Evolutionary conservation across 2,113 vertebrate genomes (phyloP).

Genomic region (Psilopogon haemacephalus): DNA sequence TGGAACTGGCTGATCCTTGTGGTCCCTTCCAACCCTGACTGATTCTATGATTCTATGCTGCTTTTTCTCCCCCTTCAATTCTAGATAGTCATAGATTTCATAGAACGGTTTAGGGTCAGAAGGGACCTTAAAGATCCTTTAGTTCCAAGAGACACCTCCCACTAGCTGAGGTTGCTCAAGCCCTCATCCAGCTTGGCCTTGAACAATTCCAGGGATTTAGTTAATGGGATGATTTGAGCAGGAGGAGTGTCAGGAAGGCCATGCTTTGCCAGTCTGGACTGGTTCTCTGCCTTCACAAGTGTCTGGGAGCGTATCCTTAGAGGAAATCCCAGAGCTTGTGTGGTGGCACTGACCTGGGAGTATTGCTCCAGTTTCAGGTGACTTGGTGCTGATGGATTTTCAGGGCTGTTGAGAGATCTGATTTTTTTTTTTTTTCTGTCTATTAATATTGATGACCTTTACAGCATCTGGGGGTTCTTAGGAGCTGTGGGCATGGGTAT

Average conservation of each 20-base stretch:
- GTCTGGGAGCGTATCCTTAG: not conserved
- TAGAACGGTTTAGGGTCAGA: no score
- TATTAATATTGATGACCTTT: not conserved
- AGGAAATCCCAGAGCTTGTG: not conserved
- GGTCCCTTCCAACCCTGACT: no score
- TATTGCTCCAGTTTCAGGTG: constrained; percentile 2
- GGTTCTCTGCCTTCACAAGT: not conserved
- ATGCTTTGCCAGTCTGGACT: not conserved
- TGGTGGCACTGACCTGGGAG: not conserved
- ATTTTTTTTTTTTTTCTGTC: not conserved
- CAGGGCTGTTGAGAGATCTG: not conserved
- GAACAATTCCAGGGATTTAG: no score
- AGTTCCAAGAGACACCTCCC: no score
- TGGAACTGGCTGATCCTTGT: no score
- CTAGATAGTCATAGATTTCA: not conserved
- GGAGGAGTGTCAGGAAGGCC: not conserved
- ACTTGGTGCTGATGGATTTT: constrained; percentile 21
- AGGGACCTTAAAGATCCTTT: no score
- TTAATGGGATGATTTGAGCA: not conserved
- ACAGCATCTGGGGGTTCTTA: not conserved
- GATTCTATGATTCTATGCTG: not conserved
- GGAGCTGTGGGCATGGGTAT: not conserved
- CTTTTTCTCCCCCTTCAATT: not conserved
- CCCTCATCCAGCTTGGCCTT: no score
- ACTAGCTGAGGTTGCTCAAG: no score